Evolutionary conservation across 2,888 invertebrate genomes (phyloP), one percentile per base, ranked within the genome.

Genomic region (Allolobophora icterica): DNA sequence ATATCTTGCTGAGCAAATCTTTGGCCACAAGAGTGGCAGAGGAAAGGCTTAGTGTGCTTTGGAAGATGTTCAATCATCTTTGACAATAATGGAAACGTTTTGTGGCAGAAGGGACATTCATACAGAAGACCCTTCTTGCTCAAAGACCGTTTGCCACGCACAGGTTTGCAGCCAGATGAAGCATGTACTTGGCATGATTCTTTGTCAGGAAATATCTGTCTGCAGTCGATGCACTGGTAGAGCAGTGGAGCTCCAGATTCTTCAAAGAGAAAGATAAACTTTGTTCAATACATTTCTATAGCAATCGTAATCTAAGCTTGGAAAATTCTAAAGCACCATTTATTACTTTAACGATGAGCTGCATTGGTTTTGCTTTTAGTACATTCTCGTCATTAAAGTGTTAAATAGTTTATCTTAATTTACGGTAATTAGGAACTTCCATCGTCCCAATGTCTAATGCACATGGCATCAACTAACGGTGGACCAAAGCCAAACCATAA

Each of bases 21-120:
- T n/a, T 71, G 71, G 30, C 71, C 71, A 71, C 71, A 71, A n/a
- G 30, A 8, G 8, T n/a, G 30, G 8, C 71, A 71, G 71, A 71
- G 71, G 71, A 17, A 71, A 30, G 71, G 71, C n/a, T 71, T 71
- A 8, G 71, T 71, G 71, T 71, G 71, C 71, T n/a, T n/a, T 13
- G 71, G 71, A n/a, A 71, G 71, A 71, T 71, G 71, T 71, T 71
- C 71, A n/a, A 71, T 71, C 71, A 71, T 30, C 71, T 71, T 71
- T 71, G 71, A 71, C n/a, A 71, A 71, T 0, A 71, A n/a, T 71
- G 30, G n/a, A 71, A 71, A 71, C 17, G n/a, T 71, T n/a, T 71
- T 71, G 71, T 71, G 71, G n/a, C 71, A 71, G 71, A 8, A n/a
- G 0, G 71, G 71, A 71, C 71, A 71, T n/a, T 71, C 71, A 11